Evolutionary conservation across 2,797 vertebrate species (phyloP).

Genomic region (Fistularia tabacaria): DNA sequence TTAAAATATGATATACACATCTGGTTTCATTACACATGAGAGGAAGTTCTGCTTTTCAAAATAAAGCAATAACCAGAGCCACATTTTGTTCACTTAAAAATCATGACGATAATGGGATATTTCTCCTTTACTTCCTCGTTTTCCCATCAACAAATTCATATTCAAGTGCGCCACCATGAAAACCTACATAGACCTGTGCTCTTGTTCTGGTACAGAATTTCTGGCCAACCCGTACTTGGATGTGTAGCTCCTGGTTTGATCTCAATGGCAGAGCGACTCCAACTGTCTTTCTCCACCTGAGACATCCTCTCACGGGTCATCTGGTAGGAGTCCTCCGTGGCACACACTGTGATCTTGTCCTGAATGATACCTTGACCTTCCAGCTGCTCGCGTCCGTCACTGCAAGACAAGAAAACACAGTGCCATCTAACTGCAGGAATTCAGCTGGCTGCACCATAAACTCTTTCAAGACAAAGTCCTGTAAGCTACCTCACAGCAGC

Average conservation of each 20-base stretch:
- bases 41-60: slow-evolving; percentile 33
- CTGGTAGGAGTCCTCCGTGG: slow-evolving; percentile 81
- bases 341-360: slow-evolving; percentile 85
- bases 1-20: slow-evolving; percentile 4
- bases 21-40: slow-evolving; percentile 33
- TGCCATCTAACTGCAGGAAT: slow-evolving; percentile 1
- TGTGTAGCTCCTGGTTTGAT: slow-evolving; percentile 74
- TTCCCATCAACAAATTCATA: too few relatives aligned
- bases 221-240: slow-evolving; percentile 64
- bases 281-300: slow-evolving; percentile 78
- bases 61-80: slow-evolving; percentile 12
- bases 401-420: slow-evolving; percentile 42
- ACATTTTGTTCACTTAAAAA: slow-evolving; percentile 13
- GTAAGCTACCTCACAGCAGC: slow-evolving; percentile 18
- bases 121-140: slow-evolving; percentile 3
- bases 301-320: slow-evolving; percentile 75
- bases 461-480: slow-evolving; percentile 13
- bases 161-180: too few relatives aligned
- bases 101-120: slow-evolving; percentile 7
- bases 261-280: slow-evolving; percentile 77
- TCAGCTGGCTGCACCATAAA: slow-evolving; percentile 12
- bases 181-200: slow-evolving; percentile 7
- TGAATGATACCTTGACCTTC: slow-evolving; percentile 83
- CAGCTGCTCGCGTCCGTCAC: slow-evolving; percentile 74
- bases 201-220: slow-evolving; percentile 6